Evolutionary conservation across 2,113 vertebrate species (phyloP), one percentile per base, ranked within the genome.

Genomic region (Gallinago undulata): DNA sequence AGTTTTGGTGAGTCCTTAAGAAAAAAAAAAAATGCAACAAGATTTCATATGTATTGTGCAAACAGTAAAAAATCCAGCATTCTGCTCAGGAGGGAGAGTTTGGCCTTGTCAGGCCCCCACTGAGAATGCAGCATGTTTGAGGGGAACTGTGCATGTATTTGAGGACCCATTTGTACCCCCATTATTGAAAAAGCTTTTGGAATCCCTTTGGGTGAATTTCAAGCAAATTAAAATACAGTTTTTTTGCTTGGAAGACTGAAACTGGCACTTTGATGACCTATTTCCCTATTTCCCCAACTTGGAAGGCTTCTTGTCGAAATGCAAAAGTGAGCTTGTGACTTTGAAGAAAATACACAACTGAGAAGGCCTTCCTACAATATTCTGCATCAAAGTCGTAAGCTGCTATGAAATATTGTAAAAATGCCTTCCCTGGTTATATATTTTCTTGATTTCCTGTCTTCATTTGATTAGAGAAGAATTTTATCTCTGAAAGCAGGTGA

Each of bases 391-490:
- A 86, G 77, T 77, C 50, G 18, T 48, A 39, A 74, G 68, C 72
- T 2, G 6, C 7, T 53, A 30, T 35, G 78, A 85, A 69, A 79
- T 80, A 30, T 1, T 68, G 33, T 74, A 33, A 53, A 66, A 84
- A 88, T 85, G 47, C 62, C 75, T 87, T 84, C 69, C 51, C 23
- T 35, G 2, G 28, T 67, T 48, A 53, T 9, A 28, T 43, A 21
- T 66, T 85, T 90, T 90, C 66, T 89, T 86, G 39, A 91, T 93
- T 91, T 87, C 77, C 62, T 89, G 45, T 68, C 70, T 27, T 45
- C 13, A 8, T 95, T 87, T 66, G 66, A 75, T 89, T 2, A 2
- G 25, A 30, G 51, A 51, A 68, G n/a, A 89, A 70, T 91, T 87
- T 70, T 63, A 10, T 55, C 63, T 93, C 81, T 81, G 85, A 67